Percentiles rank a stretch among this genome's conserved stretches.
These are phyloP conservation scores for Spialia ferax DNA, from an alignment of 2,888 invertebrate species.

Conservation along the genomic window DNA sequence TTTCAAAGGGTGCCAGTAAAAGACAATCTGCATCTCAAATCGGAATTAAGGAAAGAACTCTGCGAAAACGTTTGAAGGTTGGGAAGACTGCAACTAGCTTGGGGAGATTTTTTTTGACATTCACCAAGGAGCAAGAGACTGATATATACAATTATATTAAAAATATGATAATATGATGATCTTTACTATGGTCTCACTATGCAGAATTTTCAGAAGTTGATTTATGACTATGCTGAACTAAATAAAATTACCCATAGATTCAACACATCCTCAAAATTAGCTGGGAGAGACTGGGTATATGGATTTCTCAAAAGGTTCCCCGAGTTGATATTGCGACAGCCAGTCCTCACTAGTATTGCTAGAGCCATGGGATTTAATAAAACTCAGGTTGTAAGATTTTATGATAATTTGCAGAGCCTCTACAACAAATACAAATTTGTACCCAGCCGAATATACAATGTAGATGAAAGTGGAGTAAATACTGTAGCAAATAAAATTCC, in stretches of 20 bases:
- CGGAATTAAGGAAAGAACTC: background rate
- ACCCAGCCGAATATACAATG: slow-evolving; percentile 53
- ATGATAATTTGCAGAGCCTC: slow-evolving; percentile 42
- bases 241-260: background rate
- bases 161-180: background rate
- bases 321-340: too few species aligned
- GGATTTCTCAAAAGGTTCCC: too few species aligned
- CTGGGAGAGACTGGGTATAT: too few species aligned
- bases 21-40: background rate
- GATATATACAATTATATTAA: background rate
- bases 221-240: background rate
- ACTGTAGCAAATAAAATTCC: slow-evolving; percentile 48
- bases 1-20: slow-evolving; percentile 4
- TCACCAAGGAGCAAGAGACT: background rate
- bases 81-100: background rate
- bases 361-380: too few species aligned
- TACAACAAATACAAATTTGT: slow-evolving; percentile 48
- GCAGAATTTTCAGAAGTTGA: background rate
- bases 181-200: background rate
- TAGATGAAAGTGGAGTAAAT: slow-evolving; percentile 54
- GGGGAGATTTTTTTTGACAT: background rate
- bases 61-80: background rate
- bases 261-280: background rate
- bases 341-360: too few species aligned
- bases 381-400: slow-evolving; percentile 7